Evolutionary conservation across 2,797 vertebrate species (phyloP).

Genomic region (Dermochelys coriacea): DNA sequence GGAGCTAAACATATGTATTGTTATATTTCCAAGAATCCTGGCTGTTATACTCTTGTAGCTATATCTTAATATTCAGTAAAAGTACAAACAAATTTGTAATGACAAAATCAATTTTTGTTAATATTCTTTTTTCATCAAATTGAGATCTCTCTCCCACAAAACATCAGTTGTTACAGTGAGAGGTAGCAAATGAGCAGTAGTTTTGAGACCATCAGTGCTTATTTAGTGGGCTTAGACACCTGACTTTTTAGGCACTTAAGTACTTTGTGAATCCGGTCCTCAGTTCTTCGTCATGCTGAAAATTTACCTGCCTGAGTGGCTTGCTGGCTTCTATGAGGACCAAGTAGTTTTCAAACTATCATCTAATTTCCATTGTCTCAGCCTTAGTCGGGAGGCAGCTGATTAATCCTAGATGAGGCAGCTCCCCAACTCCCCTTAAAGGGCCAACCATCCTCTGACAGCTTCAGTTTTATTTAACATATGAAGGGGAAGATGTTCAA

Average conservation of each 20-base stretch:
- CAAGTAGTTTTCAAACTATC: constrained; percentile 29
- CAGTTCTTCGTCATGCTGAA: constrained; percentile 1
- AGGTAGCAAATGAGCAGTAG: too few species aligned
- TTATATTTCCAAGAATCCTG: too few species aligned
- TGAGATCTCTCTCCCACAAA: too few species aligned
- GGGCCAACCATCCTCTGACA: neutral
- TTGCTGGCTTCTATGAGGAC: neutral
- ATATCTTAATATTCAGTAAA: too few species aligned
- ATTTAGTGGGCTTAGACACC: neutral
- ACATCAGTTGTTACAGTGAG: too few species aligned
- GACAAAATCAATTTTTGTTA: too few species aligned
- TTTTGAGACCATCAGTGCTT: too few species aligned
- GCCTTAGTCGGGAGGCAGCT: neutral
- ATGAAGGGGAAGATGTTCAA: neutral
- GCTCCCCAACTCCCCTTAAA: neutral
- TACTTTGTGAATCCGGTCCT: neutral
- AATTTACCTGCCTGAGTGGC: neutral
- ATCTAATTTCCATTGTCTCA: neutral
- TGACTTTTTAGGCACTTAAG: neutral
- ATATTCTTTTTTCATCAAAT: too few species aligned
- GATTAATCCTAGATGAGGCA: neutral
- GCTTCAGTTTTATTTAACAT: neutral
- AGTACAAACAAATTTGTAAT: too few species aligned
- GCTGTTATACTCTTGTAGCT: too few species aligned
- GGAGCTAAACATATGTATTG: too few species aligned